Conservation (phyloP, 1,140 invertebrate genomes). For the Nasonia giraulti region DNA sequence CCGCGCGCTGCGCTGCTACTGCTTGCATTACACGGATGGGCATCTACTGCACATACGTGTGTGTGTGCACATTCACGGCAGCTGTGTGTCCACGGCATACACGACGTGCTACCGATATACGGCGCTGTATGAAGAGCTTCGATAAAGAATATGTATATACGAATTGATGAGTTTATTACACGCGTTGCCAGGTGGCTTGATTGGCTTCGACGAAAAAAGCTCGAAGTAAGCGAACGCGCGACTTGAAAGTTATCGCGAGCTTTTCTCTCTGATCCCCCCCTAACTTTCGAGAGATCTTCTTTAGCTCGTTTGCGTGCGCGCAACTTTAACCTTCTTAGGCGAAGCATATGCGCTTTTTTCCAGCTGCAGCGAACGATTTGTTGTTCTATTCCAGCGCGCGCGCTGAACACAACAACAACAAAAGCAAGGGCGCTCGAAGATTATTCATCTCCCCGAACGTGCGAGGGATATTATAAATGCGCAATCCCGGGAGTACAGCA, state of each 20-base stretch:
- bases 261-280: too few species aligned
- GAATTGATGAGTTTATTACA: too few species aligned
- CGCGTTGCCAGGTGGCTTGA: too few species aligned
- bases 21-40: not conserved
- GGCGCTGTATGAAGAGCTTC: not conserved
- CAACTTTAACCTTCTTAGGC: too few species aligned
- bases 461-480: constrained; percentile 21
- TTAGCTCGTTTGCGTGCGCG: too few species aligned
- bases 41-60: not conserved
- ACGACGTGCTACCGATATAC: not conserved
- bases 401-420: not conserved
- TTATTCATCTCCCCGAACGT: not conserved
- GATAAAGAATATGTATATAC: not conserved
- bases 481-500: not conserved
- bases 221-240: too few species aligned
- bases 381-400: not conserved
- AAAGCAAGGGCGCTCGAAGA: not conserved
- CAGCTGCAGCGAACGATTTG: not conserved
- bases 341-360: too few species aligned
- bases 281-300: too few species aligned
- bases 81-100: not conserved
- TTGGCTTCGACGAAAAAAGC: too few species aligned
- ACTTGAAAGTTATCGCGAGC: too few species aligned
- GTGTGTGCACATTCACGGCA: not conserved
- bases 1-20: too few species aligned